Conservation (phyloP, 2,797 vertebrate genomes). For the Argentina silus region DNA sequence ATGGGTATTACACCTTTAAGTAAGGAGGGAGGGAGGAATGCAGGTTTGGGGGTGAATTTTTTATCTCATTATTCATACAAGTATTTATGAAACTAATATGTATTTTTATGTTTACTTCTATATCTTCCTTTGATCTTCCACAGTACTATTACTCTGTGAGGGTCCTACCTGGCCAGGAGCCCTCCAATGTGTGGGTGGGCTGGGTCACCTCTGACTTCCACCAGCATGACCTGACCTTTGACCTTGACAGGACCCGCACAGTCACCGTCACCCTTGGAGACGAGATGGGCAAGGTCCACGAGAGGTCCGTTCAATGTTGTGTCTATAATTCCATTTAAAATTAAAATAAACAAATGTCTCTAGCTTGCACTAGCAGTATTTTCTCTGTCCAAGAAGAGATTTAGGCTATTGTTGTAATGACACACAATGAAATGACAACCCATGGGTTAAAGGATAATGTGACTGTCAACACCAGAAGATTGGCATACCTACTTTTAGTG, state of each 20-base stretch:
- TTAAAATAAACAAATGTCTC: background rate
- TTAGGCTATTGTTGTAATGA: too few relatives aligned
- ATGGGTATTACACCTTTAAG: too few relatives aligned
- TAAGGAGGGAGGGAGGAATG: too few relatives aligned
- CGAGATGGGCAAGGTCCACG: conserved; percentile 93
- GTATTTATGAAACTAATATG: background rate
- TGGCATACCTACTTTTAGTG: too few relatives aligned
- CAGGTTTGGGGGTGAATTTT: background rate
- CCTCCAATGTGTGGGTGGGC: conserved; percentile 92
- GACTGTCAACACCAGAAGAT: too few relatives aligned
- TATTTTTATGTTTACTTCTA: too few relatives aligned
- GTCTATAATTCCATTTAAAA: background rate
- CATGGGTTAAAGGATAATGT: too few relatives aligned
- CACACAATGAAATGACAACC: too few relatives aligned
- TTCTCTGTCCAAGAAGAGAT: too few relatives aligned
- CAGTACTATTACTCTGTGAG: conserved; percentile 95
- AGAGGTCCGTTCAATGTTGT: conserved; percentile 79
- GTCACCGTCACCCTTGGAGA: conserved; percentile 95
- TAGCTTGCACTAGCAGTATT: too few relatives aligned
- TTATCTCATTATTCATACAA: background rate
- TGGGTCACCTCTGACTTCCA: conserved; percentile 96
- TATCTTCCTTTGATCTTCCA: conserved; percentile 14
- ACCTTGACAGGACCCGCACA: conserved; percentile 83
- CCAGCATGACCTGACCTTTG: conserved; percentile 82
- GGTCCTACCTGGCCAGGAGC: conserved; percentile 92